phyloP scores from a whole-genome alignment of 2,888 invertebrate genomes.

The Euproctis similis region DNA sequence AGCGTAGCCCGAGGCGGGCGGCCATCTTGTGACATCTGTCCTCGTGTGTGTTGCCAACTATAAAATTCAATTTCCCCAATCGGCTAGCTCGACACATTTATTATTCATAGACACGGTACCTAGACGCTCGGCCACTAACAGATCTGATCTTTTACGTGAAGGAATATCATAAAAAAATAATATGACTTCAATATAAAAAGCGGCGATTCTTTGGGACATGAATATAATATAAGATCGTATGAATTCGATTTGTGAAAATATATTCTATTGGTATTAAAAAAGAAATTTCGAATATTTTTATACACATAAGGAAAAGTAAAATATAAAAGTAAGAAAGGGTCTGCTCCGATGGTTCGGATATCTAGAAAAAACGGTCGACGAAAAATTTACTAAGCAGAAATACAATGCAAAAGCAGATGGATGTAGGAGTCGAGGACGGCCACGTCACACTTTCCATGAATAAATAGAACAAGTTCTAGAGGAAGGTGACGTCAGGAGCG shows the following conservation, averaged over 20 bases:
- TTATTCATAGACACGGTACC: conserved; percentile 73
- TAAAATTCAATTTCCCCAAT: conserved; percentile 77
- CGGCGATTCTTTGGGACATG: conserved; percentile 51
- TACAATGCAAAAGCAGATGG: no score
- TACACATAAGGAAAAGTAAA: no score
- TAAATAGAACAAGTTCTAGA: no score
- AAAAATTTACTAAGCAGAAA: no score
- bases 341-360: no score
- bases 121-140: conserved; percentile 70
- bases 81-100: conserved; percentile 71
- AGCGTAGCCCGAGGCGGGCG: conserved; percentile 57
- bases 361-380: no score
- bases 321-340: no score
- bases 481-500: no score
- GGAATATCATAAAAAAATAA: conserved; percentile 67
- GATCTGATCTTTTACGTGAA: conserved; percentile 75
- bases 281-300: conserved; percentile 26
- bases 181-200: conserved; percentile 53
- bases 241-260: conserved; percentile 43
- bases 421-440: no score
- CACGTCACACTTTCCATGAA: no score
- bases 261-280: conserved; percentile 33
- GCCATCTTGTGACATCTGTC: conserved; percentile 75
- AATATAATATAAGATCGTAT: conserved; percentile 54
- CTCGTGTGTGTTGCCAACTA: conserved; percentile 72